These are phyloP conservation scores for Amazona vittata DNA, from an alignment of 2,113 vertebrate genomes.

Conservation along the genomic window DNA sequence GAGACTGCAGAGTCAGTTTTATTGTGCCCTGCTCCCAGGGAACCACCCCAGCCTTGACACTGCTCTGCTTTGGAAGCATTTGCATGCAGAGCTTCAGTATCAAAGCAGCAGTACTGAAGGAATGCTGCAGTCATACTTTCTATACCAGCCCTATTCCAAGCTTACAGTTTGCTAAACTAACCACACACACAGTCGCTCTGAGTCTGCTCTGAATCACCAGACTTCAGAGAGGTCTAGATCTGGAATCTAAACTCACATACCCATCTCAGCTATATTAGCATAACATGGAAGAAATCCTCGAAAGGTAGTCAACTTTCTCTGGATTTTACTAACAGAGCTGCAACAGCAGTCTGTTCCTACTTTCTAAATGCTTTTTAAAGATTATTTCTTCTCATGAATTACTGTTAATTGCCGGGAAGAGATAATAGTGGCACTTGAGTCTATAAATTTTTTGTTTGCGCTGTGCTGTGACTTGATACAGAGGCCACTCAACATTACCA, in stretches of 20 bases:
- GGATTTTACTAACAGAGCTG: neutral
- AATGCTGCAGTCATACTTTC: neutral
- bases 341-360: neutral
- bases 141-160: neutral
- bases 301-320: neutral
- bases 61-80: neutral
- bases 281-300: neutral
- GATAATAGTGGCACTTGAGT: neutral
- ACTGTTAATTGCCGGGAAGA: slow-evolving; percentile 22
- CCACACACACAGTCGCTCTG: neutral
- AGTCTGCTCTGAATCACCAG: slow-evolving; percentile 48
- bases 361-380: slow-evolving; percentile 12
- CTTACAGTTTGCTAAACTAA: neutral
- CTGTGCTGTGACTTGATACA: neutral
- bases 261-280: neutral
- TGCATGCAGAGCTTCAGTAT: neutral
- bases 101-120: neutral
- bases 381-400: neutral
- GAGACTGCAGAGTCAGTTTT: neutral
- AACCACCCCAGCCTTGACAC: neutral
- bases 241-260: slow-evolving; percentile 16
- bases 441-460: neutral
- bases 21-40: neutral
- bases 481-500: neutral
- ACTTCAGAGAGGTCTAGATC: slow-evolving; percentile 10